phyloP scores from a whole-genome alignment of 2,797 vertebrate species.

The Monodelphis domestica region DNA sequence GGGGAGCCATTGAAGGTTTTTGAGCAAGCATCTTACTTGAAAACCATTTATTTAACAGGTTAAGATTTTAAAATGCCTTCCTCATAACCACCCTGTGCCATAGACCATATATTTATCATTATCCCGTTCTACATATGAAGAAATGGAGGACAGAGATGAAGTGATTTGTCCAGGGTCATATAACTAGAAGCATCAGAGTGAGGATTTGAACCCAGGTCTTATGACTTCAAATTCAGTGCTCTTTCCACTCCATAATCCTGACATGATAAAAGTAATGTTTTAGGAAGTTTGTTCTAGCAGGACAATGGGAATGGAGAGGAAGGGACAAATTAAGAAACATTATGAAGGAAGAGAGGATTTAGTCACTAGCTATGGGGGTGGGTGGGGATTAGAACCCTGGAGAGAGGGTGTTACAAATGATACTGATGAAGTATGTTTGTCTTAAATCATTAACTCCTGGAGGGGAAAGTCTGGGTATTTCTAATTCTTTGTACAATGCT shows the following conservation, averaged over 20 bases:
- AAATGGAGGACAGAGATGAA: neutral
- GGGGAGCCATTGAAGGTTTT: neutral
- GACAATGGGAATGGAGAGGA: neutral
- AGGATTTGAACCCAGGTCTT: neutral
- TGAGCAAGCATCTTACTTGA: neutral
- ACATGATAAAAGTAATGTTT: neutral
- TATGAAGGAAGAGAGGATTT: neutral
- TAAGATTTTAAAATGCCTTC: neutral
- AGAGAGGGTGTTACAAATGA: neutral
- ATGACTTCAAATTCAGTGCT: neutral
- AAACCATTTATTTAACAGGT: neutral
- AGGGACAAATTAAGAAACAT: neutral
- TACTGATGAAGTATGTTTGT: neutral
- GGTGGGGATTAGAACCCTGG: neutral
- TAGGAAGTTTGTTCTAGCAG: neutral
- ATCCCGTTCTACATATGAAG: neutral
- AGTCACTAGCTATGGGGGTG: neutral
- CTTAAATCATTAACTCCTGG: neutral
- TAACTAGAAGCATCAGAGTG: neutral
- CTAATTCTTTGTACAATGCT: neutral
- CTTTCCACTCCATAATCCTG: neutral
- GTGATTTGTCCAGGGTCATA: neutral
- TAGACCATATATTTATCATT: neutral
- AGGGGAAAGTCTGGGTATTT: neutral
- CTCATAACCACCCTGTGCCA: neutral